These are phyloP conservation scores for Pseudochirops cupreus DNA, from an alignment of 2,797 vertebrate species.

Conservation along the genomic window DNA sequence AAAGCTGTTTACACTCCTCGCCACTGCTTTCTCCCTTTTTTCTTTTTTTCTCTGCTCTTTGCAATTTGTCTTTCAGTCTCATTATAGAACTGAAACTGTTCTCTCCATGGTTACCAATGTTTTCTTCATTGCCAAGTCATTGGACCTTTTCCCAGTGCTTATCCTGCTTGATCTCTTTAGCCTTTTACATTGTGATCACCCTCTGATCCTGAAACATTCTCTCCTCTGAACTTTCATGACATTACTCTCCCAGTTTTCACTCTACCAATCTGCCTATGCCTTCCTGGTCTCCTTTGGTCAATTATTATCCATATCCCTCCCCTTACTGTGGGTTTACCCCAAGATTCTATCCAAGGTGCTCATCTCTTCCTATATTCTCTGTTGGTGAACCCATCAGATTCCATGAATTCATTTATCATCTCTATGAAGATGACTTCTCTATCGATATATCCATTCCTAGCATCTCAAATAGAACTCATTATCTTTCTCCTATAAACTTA, in stretches of 20 bases:
- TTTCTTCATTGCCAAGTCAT: not conserved
- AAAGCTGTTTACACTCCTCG: too few species aligned
- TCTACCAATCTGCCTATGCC: not conserved
- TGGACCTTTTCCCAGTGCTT: not conserved
- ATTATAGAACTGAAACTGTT: not conserved
- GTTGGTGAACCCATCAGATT: not conserved
- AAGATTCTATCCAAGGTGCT: not conserved
- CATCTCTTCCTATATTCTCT: not conserved
- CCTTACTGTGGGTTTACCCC: not conserved
- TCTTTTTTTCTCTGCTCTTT: not conserved
- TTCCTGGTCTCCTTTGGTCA: not conserved
- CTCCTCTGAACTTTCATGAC: not conserved
- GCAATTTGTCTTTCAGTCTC: too few species aligned
- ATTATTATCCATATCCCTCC: not conserved
- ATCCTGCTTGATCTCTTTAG: not conserved
- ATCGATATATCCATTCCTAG: not conserved
- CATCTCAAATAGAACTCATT: not conserved
- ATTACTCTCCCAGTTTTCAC: not conserved
- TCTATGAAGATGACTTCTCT: not conserved
- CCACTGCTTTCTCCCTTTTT: not conserved
- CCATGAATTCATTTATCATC: not conserved
- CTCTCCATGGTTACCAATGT: not conserved
- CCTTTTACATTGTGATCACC: not conserved
- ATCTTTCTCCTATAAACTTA: not conserved
- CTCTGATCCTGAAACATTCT: not conserved